A percentile compares a stretch with the other conserved stretches of the same genome.
These are phyloP conservation scores for Myopa tessellatipennis DNA, from an alignment of 2,888 invertebrate genomes.

Conservation along the genomic window DNA sequence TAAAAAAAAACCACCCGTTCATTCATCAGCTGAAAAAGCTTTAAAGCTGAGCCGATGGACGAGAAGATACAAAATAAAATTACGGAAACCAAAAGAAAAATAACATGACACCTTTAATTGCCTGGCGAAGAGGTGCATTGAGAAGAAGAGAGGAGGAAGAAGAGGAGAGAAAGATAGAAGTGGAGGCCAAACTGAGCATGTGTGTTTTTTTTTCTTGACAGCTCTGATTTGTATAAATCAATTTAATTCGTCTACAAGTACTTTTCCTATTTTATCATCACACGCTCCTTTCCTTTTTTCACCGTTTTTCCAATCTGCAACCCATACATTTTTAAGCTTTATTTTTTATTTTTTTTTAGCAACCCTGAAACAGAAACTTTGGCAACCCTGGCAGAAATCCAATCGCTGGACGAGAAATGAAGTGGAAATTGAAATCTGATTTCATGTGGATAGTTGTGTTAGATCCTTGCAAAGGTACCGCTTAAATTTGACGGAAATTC, in stretches of 20 bases:
- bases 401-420: conserved; percentile 1
- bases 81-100: neutral
- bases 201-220: neutral
- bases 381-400: conserved; percentile 6
- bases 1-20: neutral
- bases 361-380: no score
- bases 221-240: neutral
- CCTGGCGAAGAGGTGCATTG: neutral
- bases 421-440: conserved; percentile 26
- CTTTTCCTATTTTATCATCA: neutral
- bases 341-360: neutral
- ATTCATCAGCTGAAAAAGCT: neutral
- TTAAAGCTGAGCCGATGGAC: neutral
- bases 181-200: neutral
- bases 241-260: neutral
- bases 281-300: neutral
- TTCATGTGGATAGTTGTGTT: neutral
- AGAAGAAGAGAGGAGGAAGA: neutral
- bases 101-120: neutral
- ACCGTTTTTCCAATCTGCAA: neutral
- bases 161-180: neutral
- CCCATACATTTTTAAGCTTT: conserved; percentile 24
- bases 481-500: conserved; percentile 13
- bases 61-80: neutral
- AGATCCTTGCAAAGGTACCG: neutral